phyloP scores from a whole-genome alignment of 2,113 vertebrate genomes.

The Dendrocopos noguchii region DNA sequence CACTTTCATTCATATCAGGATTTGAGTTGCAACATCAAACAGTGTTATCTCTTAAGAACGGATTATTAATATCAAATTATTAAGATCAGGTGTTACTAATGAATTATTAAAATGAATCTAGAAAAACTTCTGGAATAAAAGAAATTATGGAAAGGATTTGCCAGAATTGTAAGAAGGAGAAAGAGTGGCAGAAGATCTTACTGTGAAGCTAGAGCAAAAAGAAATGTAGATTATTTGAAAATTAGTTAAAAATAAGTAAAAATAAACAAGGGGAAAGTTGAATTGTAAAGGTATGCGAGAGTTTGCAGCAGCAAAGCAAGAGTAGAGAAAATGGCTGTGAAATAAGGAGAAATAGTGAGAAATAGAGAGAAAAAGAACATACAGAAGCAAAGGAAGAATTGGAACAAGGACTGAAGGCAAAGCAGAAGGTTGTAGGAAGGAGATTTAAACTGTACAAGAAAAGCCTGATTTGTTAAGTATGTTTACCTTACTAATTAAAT shows the following conservation, averaged over 20 bases:
- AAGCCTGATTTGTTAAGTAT: background rate
- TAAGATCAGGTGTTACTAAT: background rate
- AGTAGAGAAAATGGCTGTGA: background rate
- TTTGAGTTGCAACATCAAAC: background rate
- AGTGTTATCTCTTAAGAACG: background rate
- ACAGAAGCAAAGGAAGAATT: background rate
- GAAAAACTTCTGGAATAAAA: background rate
- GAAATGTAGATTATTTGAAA: background rate
- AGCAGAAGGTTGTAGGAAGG: slow-evolving; percentile 11
- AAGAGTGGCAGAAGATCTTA: background rate
- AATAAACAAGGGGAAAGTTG: background rate
- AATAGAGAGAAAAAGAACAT: background rate
- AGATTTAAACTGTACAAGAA: background rate
- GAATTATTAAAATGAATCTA: background rate
- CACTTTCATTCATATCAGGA: background rate
- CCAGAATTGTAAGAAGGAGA: background rate
- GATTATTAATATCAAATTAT: background rate
- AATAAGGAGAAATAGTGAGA: background rate
- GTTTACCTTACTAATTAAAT: slow-evolving; percentile 33
- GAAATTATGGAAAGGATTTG: background rate
- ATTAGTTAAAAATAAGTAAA: too few relatives aligned
- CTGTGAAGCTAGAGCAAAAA: background rate
- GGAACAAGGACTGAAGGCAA: background rate
- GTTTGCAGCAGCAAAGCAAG: background rate
- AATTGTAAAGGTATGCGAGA: background rate